Evolutionary conservation across 2,888 invertebrate genomes (phyloP).

Genomic region (Acleris cristana): DNA sequence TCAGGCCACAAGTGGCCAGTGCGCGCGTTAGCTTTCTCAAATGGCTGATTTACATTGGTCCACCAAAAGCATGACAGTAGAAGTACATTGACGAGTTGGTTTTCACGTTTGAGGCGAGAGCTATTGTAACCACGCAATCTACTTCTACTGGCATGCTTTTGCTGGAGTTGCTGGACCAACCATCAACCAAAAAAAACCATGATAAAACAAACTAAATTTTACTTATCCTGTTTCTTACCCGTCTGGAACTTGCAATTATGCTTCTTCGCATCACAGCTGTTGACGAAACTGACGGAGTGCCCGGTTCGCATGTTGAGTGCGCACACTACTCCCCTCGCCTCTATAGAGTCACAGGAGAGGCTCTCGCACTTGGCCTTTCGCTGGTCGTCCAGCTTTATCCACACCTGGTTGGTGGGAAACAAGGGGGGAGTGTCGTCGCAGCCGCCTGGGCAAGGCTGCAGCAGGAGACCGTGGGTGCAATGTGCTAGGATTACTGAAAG

Average conservation of each 20-base stretch:
- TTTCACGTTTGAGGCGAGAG: no score
- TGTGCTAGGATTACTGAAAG: not conserved
- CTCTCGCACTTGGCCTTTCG: not conserved
- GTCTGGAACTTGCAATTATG: slow-evolving; percentile 57
- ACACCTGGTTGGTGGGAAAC: not conserved
- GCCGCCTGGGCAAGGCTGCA: not conserved
- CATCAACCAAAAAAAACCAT: no score
- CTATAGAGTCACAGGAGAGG: not conserved
- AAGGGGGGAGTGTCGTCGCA: not conserved
- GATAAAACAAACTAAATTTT: no score
- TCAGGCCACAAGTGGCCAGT: no score
- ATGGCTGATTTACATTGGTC: no score
- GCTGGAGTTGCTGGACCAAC: no score
- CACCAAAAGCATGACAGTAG: no score
- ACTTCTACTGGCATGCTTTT: no score
- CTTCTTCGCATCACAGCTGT: slow-evolving; percentile 49
- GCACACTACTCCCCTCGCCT: slow-evolving; percentile 27
- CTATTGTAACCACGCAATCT: no score
- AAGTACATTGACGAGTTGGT: no score
- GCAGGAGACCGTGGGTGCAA: not conserved
- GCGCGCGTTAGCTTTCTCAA: no score
- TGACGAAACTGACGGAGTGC: slow-evolving; percentile 51
- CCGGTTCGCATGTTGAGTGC: slow-evolving; percentile 54
- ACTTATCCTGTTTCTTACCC: slow-evolving; percentile 40
- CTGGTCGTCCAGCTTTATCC: not conserved